Conservation (phyloP, 2,113 vertebrate species). For the Calidris pugnax region DNA sequence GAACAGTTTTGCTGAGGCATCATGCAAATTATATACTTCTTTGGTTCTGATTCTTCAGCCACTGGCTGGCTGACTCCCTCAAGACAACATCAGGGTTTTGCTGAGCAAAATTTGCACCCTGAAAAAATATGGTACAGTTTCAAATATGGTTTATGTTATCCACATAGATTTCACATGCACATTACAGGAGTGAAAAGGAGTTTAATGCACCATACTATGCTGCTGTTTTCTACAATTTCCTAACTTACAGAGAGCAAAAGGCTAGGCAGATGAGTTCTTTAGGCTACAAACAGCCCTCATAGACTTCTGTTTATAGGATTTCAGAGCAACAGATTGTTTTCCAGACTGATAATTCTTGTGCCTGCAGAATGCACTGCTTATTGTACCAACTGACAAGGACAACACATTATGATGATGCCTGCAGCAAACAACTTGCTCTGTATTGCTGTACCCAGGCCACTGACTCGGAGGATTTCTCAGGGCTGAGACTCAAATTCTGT, state of each 20-base stretch:
- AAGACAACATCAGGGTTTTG: background rate
- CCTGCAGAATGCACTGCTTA: conserved; percentile 6
- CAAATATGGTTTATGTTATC: background rate
- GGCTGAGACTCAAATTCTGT: background rate
- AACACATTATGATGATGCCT: conserved; percentile 22
- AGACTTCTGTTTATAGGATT: background rate
- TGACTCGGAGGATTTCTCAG: background rate
- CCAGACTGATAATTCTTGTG: background rate
- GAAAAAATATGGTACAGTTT: background rate
- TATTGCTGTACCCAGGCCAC: conserved; percentile 2
- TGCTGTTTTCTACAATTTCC: background rate
- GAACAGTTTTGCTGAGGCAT: background rate
- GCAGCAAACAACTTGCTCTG: background rate
- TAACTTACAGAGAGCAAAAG: background rate
- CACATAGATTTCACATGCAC: background rate
- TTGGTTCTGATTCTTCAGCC: background rate
- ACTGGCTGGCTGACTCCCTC: background rate
- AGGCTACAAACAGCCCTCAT: background rate
- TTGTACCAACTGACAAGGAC: background rate
- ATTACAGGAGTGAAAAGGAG: background rate
- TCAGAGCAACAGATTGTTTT: conserved; percentile 6
- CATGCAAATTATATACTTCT: background rate
- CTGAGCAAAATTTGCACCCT: background rate
- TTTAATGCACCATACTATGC: background rate
- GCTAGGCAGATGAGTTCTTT: background rate